A percentile compares a stretch with the other conserved stretches of the same genome.
phyloP scores from a whole-genome alignment of 2,113 vertebrate species.

The Callipepla squamata region DNA sequence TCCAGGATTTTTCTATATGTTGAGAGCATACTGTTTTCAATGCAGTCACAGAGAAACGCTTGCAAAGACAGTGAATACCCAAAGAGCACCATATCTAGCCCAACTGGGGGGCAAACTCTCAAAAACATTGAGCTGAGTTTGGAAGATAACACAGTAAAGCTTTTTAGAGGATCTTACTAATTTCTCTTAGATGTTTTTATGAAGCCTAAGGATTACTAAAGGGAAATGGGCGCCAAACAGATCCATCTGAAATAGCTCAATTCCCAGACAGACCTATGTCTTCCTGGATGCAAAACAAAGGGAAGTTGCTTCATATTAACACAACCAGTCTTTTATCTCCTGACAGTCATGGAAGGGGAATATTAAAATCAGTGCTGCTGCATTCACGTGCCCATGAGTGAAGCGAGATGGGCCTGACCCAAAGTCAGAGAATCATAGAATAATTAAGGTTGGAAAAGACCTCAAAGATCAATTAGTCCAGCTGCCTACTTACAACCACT shows the following conservation, averaged over 20 bases:
- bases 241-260: neutral
- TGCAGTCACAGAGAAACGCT: neutral
- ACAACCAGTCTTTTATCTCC: neutral
- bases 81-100: neutral
- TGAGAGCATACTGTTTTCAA: neutral
- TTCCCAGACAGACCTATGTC: neutral
- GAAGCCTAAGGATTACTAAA: neutral
- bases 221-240: neutral
- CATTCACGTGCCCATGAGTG: neutral
- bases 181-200: neutral
- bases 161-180: neutral
- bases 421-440: neutral
- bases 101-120: neutral
- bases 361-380: neutral
- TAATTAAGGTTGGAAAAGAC: too few species aligned
- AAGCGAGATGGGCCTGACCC: neutral
- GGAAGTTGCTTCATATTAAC: neutral
- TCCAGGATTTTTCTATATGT: neutral
- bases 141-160: neutral
- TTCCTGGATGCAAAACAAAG: neutral
- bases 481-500: too few species aligned
- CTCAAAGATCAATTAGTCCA: too few species aligned
- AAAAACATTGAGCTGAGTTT: neutral
- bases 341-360: neutral
- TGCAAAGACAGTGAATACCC: neutral